Evolutionary conservation across 2,888 invertebrate species (phyloP).

Genomic region (Troides oblongomaculatus): DNA sequence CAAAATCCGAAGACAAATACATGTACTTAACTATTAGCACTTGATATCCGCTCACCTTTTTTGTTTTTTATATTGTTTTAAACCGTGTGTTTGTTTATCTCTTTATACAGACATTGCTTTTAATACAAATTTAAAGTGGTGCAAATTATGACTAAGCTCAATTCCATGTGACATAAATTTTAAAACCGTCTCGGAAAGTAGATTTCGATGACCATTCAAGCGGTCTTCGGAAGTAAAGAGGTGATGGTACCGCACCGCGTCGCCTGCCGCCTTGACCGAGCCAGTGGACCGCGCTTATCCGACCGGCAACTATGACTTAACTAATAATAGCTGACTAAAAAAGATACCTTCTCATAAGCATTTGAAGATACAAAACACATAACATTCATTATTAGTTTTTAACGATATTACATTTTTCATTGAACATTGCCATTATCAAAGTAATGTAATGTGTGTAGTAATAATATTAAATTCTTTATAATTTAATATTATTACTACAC

Average conservation of each 20-base stretch:
- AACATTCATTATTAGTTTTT: not conserved
- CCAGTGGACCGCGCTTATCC: conserved; percentile 46
- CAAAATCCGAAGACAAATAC: too few relatives aligned
- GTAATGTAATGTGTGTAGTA: too few relatives aligned
- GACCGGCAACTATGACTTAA: conserved; percentile 30
- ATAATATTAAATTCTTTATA: too few relatives aligned
- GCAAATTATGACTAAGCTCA: not conserved
- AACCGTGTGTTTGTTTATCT: too few relatives aligned
- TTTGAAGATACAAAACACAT: not conserved
- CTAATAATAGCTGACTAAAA: conserved; percentile 8
- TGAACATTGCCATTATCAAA: too few relatives aligned
- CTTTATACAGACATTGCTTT: too few relatives aligned
- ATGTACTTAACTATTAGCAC: too few relatives aligned
- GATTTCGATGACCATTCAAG: conserved; percentile 29
- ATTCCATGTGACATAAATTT: not conserved
- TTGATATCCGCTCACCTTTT: too few relatives aligned
- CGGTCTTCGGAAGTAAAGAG: conserved; percentile 42
- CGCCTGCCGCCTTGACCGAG: conserved; percentile 58
- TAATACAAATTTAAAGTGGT: too few relatives aligned
- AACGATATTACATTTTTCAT: too few relatives aligned
- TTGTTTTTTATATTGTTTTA: too few relatives aligned
- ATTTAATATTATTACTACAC: too few relatives aligned
- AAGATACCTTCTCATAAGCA: not conserved
- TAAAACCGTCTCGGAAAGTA: conserved; percentile 6
- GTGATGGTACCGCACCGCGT: conserved; percentile 41